Evolutionary conservation across 2,797 vertebrate species (phyloP).

Genomic region (Hirundo rustica): DNA sequence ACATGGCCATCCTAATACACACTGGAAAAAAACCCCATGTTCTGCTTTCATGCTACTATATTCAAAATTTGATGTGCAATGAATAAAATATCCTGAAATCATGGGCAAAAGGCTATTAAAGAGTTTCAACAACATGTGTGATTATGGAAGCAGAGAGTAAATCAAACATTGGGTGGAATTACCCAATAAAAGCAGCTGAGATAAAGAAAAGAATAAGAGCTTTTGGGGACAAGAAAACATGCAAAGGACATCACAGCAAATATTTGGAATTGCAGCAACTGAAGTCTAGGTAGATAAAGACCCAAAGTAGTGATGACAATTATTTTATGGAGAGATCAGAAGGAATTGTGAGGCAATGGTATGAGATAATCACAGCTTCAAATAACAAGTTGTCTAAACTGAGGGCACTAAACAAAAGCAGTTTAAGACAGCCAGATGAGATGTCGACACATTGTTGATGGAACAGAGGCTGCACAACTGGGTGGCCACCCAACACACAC

Average conservation of each 20-base stretch:
- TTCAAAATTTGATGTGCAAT: neutral
- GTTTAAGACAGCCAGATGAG: neutral
- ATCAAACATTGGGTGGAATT: neutral
- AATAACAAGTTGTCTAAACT: neutral
- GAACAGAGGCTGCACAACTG: neutral
- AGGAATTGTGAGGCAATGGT: neutral
- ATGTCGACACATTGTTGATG: neutral
- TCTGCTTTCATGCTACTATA: neutral
- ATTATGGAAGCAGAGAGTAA: neutral
- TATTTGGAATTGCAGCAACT: neutral
- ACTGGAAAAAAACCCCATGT: accelerated
- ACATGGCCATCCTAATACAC: neutral
- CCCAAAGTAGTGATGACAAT: neutral
- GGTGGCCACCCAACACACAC: neutral
- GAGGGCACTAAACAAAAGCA: neutral
- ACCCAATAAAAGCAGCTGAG: neutral
- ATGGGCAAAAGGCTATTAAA: neutral
- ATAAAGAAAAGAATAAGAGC: neutral
- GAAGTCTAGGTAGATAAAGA: neutral
- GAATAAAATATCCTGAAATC: neutral
- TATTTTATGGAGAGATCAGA: conserved; percentile 13
- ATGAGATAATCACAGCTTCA: conserved; percentile 2
- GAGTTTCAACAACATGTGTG: neutral
- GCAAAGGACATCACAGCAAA: neutral
- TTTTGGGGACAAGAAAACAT: neutral